Evolutionary conservation across 2,888 invertebrate species (phyloP), one percentile per base, ranked within the genome.

Genomic region (Xestia xanthographa): DNA sequence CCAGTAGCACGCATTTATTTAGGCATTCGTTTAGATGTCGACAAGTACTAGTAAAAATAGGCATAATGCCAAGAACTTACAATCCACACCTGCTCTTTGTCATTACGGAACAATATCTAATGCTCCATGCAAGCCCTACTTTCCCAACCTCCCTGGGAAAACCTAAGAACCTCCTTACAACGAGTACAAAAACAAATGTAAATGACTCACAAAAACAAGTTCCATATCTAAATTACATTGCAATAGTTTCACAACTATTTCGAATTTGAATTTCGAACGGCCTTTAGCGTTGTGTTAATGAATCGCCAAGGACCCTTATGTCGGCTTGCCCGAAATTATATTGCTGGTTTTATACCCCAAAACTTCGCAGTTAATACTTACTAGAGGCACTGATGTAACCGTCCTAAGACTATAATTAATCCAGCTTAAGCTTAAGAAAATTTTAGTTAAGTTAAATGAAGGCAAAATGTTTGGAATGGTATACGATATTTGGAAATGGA

Each of bases 381-480:
- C 66, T 60, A 66, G 41, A 77, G 78, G 69, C 69, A 72, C 69
- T 80, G 70, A 74, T 82, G 71, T 86, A 85, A 79, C 67, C 80
- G 71, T 75, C 85, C 74, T 83, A 85, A 77, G 69, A 71, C 53
- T 58, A 66, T 83, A 85, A 87, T 84, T 87, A 87, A 85, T 85
- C 75, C 72, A 77, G 66, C 77, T 78, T 74, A 74, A 67, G 79
- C 69, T 75, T 20, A 65, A 26, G 66, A 82, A 72, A 66, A 77
- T 78, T 75, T 79, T 68, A 63, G 45, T 45, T 50, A 20, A 53
- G 53, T 50, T 50, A 79, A 75, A 74, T 72, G 63, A 60, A 70
- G 60, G 38, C 41, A n/a, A 38, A 65, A 45, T 69, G 43, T 45
- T 76, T 58, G 22, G 22, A 50, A 72, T 43, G 53, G n/a, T 14